Evolutionary conservation across 35 echinoderm and acorn worm genomes (phyloP), one percentile per base, ranked within the genome.

Genomic region (Ophiothrix spiculata): DNA sequence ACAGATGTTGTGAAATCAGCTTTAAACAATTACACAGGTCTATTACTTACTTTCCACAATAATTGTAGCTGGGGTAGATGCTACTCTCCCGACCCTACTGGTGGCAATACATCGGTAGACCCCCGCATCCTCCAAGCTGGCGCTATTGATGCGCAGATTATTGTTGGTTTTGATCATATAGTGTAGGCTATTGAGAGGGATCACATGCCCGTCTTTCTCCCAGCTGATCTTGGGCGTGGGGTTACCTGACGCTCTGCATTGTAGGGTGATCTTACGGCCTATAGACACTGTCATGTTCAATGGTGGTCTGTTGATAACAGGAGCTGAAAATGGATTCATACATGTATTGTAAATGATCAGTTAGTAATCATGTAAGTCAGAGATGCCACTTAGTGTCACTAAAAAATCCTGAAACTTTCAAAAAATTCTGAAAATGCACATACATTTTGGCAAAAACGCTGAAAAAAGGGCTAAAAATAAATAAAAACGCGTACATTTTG

Each of bases 11-110:
- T n/a, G n/a, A n/a, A n/a, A n/a, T n/a, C n/a, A n/a, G n/a, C n/a
- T n/a, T n/a, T n/a, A n/a, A n/a, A n/a, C n/a, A n/a, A n/a, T n/a
- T n/a, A n/a, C n/a, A n/a, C n/a, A n/a, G n/a, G n/a, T n/a, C n/a
- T n/a, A n/a, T n/a, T n/a, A 69, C 60, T 69, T 69, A 69, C 60
- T 69, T 69, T 69, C 42, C 8, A 69, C 60, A 69, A n/a, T 25
- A n/a, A 69, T 6, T 25, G 17, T 10, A 25, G 60, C 60, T 15
- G 60, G 60, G 16, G 10, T 69, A 6, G 60, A 69, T 28, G 3
- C 60, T 2, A 28, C 60, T n/a, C 25, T 69, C 6, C 60, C 60
- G 16, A 69, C 60, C 29, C 60, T 6, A n/a, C 25, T 69, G 60
- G 29, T 25, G 25, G 60, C 60, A 2, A 69, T 25, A 69, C 60